Base-by-base conservation (phyloP, 2,888 invertebrate species). In the Hartigia nigra region DNA sequence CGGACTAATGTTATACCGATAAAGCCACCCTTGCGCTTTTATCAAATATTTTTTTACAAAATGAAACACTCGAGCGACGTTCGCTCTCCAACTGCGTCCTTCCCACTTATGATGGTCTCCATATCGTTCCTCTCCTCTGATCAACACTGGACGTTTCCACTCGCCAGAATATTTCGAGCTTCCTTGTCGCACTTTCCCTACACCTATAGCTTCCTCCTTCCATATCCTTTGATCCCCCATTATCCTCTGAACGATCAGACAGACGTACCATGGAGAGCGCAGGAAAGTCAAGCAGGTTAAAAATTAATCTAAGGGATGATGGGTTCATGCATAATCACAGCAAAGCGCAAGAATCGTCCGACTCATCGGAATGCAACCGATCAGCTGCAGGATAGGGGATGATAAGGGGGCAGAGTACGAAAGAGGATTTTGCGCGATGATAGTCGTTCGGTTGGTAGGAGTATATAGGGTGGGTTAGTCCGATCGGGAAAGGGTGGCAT, bases 401-500 rank as follows among this genome's bases (percentile, higher is more conserved):
- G 55, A 23, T 55, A 55, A 55, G 55, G 55, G 55, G 34, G 34
- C 4, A 34, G 34, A 34, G 9, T 55, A 55, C 55, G 55, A 55
- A 55, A 55, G 55, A 55, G 55, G 55, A 55, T 75, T 36, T 36
- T 34, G 75, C 75, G 75, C 32, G 75, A 31, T 32, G 14, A 36
- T 75, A 12, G 36, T 23, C 72, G 11, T 34, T 34, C 72, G 31
- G 34, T 12, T 32, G 74, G 31, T 39, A 74, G 74, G 75, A n/a
- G 37, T 34, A 35, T 12, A 70, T 9, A 70, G 69, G 69, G 37
- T n/a, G 70, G 39, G 77, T 12, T 14, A 55, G 81, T 37, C 78
- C 79, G 78, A 84, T 82, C 81, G 80, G 70, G 77, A 77, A 82
- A 81, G 81, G 84, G 81, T 84, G 83, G 83, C 83, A 86, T 87